Evolutionary conservation across 2,113 vertebrate genomes (phyloP), one percentile per base, ranked within the genome.

Genomic region (Arizona elegans): DNA sequence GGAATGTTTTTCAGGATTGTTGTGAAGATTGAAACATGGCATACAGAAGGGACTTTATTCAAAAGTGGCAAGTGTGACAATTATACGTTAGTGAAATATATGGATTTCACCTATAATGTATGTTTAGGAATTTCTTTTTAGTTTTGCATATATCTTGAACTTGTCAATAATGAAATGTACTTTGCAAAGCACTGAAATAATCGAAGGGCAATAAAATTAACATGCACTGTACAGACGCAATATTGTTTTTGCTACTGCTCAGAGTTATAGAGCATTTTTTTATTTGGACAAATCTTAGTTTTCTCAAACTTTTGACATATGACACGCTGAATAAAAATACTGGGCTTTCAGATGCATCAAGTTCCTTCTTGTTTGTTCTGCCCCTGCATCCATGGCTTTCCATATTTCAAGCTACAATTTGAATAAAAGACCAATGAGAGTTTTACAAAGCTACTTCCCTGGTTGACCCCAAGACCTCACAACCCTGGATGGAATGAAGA

Each of bases 191-290:
- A 95, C 95, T 97, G 95, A 96, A 96, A 95, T 94, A 95, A 96
- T 96, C 95, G 95, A 96, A 95, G 95, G 95, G 93, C 94, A 94
- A 91, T 94, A 15, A 47, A 94, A 92, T 96, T 96, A 95, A 96
- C 95, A 96, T 95, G 95, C 95, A 17, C 19, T 70, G 24, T 54
- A 65, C n/a, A 52, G 47, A 52, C 9, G 47, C 85, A 95, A 96
- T 94, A 93, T n/a, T 87, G 33, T 53, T 86, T 87, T 29, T 91
- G 70, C 33, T 95, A 93, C 91, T 96, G 95, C 96, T 81, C 95
- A 96, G 95, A 97, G 94, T 95, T 96, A 93, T 94, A 96, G 96
- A 94, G 93, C 94, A 95, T 96, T 96, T 97, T 97, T 97, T 94
- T 94, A 38, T 95, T 47, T 90, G 92, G 92, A 91, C 93, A 70